Conservation (phyloP, 2,888 invertebrate species). For the Tortricodes alternella region DNA sequence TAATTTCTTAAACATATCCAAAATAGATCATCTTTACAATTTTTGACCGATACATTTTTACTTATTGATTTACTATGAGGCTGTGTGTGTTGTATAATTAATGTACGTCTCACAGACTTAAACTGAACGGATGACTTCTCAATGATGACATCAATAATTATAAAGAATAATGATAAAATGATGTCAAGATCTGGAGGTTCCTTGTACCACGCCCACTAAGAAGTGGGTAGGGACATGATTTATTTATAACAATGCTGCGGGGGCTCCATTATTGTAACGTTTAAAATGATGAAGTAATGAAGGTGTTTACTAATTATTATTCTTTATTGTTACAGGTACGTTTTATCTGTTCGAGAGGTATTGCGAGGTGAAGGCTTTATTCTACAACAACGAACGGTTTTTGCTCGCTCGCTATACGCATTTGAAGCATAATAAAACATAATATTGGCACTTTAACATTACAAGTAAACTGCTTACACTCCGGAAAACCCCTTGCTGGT, state of each 20-base stretch:
- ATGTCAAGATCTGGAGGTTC: constrained; percentile 30
- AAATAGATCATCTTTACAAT: too few species aligned
- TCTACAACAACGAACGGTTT: neutral
- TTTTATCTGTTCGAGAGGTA: constrained; percentile 39
- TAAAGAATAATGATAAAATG: constrained; percentile 22
- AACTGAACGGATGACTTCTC: neutral
- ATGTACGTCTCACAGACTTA: neutral
- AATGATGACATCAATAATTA: constrained; percentile 28
- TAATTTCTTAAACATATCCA: too few species aligned
- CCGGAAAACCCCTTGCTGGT: too few species aligned
- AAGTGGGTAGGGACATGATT: constrained; percentile 39
- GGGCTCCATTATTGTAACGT: constrained; percentile 65
- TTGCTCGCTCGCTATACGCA: too few species aligned
- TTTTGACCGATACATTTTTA: too few species aligned
- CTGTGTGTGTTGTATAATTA: too few species aligned
- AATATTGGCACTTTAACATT: too few species aligned
- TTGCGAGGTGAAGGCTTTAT: constrained; percentile 8
- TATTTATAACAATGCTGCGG: constrained; percentile 72
- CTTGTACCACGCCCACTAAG: constrained; percentile 28
- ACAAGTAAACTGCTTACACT: too few species aligned
- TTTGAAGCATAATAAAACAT: too few species aligned
- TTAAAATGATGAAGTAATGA: constrained; percentile 57
- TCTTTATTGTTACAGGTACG: constrained; percentile 75
- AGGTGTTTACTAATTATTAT: constrained; percentile 70
- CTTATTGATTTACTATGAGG: too few species aligned